Conservation (phyloP, 2,888 invertebrate genomes). For the Antitype chi region DNA sequence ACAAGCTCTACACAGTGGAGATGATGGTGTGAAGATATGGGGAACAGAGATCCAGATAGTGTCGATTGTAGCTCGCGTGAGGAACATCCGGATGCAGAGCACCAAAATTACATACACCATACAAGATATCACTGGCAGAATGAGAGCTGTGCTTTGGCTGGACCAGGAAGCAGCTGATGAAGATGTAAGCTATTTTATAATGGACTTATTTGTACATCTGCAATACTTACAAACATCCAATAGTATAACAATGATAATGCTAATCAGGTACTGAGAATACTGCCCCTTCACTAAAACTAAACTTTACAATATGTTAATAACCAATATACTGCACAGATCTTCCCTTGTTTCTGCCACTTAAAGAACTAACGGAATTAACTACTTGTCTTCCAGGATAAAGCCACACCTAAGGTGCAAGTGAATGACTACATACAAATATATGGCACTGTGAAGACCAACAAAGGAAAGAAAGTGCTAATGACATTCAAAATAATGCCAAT, state of each 20-base stretch:
- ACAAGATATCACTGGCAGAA: slow-evolving; percentile 88
- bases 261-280: no score
- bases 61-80: slow-evolving; percentile 83
- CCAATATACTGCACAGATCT: no score
- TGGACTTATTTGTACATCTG: neutral
- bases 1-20: slow-evolving; percentile 87
- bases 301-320: no score
- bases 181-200: slow-evolving; percentile 76
- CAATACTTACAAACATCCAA: neutral
- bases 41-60: slow-evolving; percentile 88
- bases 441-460: slow-evolving; percentile 88
- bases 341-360: neutral
- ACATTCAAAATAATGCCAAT: slow-evolving; percentile 87
- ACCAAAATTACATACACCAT: slow-evolving; percentile 89
- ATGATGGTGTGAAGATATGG: slow-evolving; percentile 89
- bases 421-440: slow-evolving; percentile 88
- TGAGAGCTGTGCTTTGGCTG: slow-evolving; percentile 88
- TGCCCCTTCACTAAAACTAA: no score
- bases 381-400: slow-evolving; percentile 80
- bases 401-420: slow-evolving; percentile 86
- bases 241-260: neutral
- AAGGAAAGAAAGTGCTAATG: slow-evolving; percentile 88
- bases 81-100: slow-evolving; percentile 86
- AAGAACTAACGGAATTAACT: neutral
- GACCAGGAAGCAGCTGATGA: slow-evolving; percentile 88